Evolutionary conservation across 2,888 invertebrate genomes (phyloP).

Genomic region (Nycteola revayana): DNA sequence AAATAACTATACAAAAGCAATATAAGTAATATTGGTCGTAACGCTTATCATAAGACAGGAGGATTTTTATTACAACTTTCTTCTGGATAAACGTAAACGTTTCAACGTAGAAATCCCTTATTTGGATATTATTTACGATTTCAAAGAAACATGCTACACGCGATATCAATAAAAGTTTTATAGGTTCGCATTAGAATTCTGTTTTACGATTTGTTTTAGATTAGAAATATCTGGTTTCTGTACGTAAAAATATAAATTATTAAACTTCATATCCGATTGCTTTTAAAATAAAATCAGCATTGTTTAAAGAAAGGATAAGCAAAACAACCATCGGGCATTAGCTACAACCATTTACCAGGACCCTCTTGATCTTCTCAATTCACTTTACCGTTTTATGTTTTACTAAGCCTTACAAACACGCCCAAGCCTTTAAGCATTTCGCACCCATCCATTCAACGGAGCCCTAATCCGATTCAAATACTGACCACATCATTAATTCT

Average conservation of each 20-base stretch:
- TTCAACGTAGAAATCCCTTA: slow-evolving; percentile 32
- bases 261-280: too few species aligned
- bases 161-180: slow-evolving; percentile 57
- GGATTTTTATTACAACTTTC: slow-evolving; percentile 11
- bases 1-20: too few species aligned
- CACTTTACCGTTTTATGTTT: slow-evolving; percentile 68
- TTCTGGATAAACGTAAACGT: slow-evolving; percentile 18
- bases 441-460: slow-evolving; percentile 39
- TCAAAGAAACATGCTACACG: slow-evolving; percentile 44
- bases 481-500: slow-evolving; percentile 81
- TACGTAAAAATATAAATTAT: too few species aligned
- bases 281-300: too few species aligned
- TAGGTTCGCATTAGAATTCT: slow-evolving; percentile 51
- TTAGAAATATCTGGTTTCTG: slow-evolving; percentile 33
- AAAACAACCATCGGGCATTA: slow-evolving; percentile 32
- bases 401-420: slow-evolving; percentile 67
- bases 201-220: slow-evolving; percentile 55
- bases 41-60: too few species aligned
- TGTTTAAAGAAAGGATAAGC: too few species aligned
- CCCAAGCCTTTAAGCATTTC: slow-evolving; percentile 72
- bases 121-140: slow-evolving; percentile 59
- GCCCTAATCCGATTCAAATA: slow-evolving; percentile 74
- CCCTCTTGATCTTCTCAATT: slow-evolving; percentile 47
- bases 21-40: too few species aligned
- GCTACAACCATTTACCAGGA: slow-evolving; percentile 33